Conservation (phyloP, 1,140 invertebrate species). For the Aphaenogaster floridana region DNA sequence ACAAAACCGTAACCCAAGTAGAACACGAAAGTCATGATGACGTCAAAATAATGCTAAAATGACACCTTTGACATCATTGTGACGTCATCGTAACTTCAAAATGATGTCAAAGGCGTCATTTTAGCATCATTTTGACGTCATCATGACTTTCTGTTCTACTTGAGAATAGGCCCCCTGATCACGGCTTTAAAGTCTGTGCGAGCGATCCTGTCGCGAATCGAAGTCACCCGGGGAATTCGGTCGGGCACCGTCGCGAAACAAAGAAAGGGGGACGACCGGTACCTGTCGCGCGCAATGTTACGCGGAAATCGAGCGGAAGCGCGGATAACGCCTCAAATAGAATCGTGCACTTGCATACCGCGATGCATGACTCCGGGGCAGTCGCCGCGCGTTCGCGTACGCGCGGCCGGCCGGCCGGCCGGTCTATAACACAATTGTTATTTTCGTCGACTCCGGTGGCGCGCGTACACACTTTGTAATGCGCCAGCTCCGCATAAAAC, state of each 20-base stretch:
- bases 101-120: too few species aligned
- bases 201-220: background rate
- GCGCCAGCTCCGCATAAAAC: constrained; percentile 60
- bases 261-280: background rate
- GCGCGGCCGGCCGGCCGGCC: background rate
- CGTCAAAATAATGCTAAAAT: too few species aligned
- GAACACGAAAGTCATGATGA: too few species aligned
- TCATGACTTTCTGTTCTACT: too few species aligned
- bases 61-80: too few species aligned
- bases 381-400: constrained; percentile 1
- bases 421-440: constrained; percentile 71
- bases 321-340: constrained; percentile 52
- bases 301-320: constrained; percentile 45
- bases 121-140: too few species aligned
- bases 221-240: background rate
- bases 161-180: too few species aligned
- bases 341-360: constrained; percentile 20
- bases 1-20: too few species aligned
- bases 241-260: background rate
- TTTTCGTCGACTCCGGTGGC: constrained; percentile 67
- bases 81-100: too few species aligned
- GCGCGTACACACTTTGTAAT: constrained; percentile 60
- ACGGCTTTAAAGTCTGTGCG: background rate
- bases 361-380: constrained; percentile 18
- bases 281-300: constrained; percentile 18